phyloP scores from a whole-genome alignment of 2,113 vertebrate species.

The Alexandromys fortis region DNA sequence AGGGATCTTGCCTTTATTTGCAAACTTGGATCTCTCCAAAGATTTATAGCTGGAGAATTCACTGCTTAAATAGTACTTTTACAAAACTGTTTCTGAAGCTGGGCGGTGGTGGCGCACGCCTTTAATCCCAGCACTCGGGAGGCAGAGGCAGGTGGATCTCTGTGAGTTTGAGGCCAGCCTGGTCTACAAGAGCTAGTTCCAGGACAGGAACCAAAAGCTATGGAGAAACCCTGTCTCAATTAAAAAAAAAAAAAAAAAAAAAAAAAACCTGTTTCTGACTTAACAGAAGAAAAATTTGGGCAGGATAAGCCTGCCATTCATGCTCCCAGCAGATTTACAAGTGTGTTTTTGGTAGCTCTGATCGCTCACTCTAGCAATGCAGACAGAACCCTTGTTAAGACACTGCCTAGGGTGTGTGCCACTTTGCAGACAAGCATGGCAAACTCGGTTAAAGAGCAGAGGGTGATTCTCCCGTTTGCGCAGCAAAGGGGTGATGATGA shows the following conservation, averaged over 20 bases:
- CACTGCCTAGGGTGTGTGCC: neutral
- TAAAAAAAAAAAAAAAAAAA: no score
- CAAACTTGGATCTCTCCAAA: neutral
- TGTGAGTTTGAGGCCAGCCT: no score
- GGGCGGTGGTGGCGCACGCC: no score
- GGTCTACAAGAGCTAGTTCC: no score
- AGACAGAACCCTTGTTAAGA: neutral
- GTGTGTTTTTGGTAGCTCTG: neutral
- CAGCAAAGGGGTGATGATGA: neutral
- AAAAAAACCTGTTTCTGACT: neutral
- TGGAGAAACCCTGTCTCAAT: no score
- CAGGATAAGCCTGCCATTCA: conserved; percentile 47
- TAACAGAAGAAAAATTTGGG: conserved; percentile 47
- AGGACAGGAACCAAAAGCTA: no score
- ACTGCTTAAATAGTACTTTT: neutral
- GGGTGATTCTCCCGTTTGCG: neutral
- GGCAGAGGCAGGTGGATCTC: no score
- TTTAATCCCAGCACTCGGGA: no score
- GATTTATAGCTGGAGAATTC: neutral
- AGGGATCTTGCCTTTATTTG: neutral
- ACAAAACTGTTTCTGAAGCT: conserved; percentile 7
- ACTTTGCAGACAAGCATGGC: neutral
- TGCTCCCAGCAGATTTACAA: conserved; percentile 42
- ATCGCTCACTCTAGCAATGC: neutral
- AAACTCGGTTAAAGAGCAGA: neutral